These are phyloP conservation scores for Pelecanus crispus DNA, from an alignment of 2,113 vertebrate species.

Conservation along the genomic window DNA sequence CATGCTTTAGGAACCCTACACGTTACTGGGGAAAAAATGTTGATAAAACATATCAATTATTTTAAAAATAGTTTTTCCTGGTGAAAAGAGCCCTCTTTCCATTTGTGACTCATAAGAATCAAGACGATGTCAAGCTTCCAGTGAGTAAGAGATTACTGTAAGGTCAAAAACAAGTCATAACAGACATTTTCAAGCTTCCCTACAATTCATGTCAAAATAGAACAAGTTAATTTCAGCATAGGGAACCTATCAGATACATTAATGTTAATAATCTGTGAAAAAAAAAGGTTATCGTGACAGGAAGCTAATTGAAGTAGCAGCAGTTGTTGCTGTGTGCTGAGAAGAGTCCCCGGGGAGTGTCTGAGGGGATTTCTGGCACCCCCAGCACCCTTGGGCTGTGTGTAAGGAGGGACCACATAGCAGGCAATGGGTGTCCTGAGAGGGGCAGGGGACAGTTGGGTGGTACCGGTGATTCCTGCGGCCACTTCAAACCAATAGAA, in stretches of 20 bases:
- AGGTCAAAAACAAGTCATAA: not conserved
- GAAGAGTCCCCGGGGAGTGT: not conserved
- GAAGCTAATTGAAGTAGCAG: not conserved
- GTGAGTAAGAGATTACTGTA: not conserved
- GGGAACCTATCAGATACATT: not conserved
- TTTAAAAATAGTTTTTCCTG: not conserved
- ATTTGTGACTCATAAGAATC: not conserved
- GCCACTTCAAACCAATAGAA: not conserved
- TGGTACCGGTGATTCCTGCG: fast-evolving
- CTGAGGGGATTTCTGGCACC: not conserved
- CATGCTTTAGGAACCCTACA: not conserved
- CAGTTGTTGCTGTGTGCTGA: not conserved
- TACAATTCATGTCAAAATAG: not conserved
- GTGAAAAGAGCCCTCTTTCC: not conserved
- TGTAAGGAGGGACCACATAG: not conserved
- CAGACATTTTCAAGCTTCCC: not conserved
- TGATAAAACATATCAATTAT: not conserved
- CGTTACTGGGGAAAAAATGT: not conserved
- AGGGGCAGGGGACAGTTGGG: not conserved
- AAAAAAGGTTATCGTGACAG: not conserved
- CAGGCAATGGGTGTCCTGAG: not conserved
- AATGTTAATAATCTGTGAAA: not conserved
- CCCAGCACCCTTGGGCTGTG: not conserved
- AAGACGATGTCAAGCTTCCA: not conserved
- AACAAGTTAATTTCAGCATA: not conserved